Evolutionary conservation across 2,888 invertebrate genomes (phyloP), one percentile per base, ranked within the genome.

Genomic region (Euzetes globulus): DNA sequence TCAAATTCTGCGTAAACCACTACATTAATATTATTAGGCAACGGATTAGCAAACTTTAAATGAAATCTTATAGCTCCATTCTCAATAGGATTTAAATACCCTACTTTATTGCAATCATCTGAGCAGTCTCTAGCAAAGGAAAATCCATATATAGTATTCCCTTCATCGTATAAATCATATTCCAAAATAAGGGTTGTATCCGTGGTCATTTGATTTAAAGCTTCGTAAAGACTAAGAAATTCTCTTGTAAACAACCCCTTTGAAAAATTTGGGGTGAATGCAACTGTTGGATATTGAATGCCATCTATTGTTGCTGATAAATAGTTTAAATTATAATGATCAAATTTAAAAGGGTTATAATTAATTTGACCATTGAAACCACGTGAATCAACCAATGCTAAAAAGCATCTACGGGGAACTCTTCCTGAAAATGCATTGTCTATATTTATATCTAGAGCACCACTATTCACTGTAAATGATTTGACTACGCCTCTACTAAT

Each of bases 191-290:
- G 3, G 19, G 1, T 6, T 1, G 33, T 1, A 19, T 63, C 63
- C 17, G 63, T 33, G 1, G 37, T 19, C 6, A 37, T 1, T 63
- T 63, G 63, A 33, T 88, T 86, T 7, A 41, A n/a, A 19, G 71
- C 4, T 17, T 71, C 27, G 45, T 37, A 71, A n/a, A 71, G 4
- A 27, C 27, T 17, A 1, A 71, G 1, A 71, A 19, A 71, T 45
- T 71, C 71, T 50, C 47, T 47, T 7, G 11, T 19, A 41, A 19
- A 71, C 17, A n/a, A 6, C 7, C 22, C 71, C 3, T 41, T 71
- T 13, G 22, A 6, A 41, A 71, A 71, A 29, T 70, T 22, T n/a
- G 71, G 71, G 2, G 17, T 3, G 29, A 7, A 71, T 4, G 71
- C 47, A 1, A 3, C 1, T 7, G 71, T n/a, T n/a, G n/a, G n/a